phyloP scores from a whole-genome alignment of 2,797 vertebrate genomes.

The Myotis pilosus region DNA sequence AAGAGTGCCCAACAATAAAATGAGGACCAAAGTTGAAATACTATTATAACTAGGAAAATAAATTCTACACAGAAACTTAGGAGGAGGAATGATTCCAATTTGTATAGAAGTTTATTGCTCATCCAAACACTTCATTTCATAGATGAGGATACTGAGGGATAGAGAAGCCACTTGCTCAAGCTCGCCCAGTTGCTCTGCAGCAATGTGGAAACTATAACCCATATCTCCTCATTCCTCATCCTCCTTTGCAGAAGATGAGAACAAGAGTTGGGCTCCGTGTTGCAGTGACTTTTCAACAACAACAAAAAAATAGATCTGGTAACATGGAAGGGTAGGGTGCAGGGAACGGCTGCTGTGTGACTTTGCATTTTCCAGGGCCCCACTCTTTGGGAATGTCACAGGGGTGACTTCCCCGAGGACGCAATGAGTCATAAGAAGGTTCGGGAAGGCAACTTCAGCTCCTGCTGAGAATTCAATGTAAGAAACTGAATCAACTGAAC shows the following conservation, averaged over 20 bases:
- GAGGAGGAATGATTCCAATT: constrained; percentile 11
- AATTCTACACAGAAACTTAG: neutral
- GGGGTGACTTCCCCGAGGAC: neutral
- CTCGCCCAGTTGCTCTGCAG: neutral
- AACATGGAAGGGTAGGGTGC: neutral
- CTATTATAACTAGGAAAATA: neutral
- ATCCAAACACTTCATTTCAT: neutral
- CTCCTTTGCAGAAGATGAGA: neutral
- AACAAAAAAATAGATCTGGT: neutral
- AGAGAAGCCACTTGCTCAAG: neutral
- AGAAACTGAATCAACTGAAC: neutral
- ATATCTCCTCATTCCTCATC: neutral
- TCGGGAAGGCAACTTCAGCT: neutral
- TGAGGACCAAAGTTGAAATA: neutral
- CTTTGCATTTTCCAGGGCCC: neutral
- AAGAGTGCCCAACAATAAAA: neutral
- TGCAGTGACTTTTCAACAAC: neutral
- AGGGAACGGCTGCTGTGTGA: neutral
- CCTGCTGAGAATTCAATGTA: neutral
- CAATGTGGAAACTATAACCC: neutral
- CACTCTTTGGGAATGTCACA: neutral
- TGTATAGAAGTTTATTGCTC: neutral
- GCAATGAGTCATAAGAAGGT: constrained; percentile 16
- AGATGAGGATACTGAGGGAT: neutral
- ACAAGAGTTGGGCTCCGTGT: neutral